phyloP scores from a whole-genome alignment of 2,113 vertebrate species.

The Rissa tridactyla region DNA sequence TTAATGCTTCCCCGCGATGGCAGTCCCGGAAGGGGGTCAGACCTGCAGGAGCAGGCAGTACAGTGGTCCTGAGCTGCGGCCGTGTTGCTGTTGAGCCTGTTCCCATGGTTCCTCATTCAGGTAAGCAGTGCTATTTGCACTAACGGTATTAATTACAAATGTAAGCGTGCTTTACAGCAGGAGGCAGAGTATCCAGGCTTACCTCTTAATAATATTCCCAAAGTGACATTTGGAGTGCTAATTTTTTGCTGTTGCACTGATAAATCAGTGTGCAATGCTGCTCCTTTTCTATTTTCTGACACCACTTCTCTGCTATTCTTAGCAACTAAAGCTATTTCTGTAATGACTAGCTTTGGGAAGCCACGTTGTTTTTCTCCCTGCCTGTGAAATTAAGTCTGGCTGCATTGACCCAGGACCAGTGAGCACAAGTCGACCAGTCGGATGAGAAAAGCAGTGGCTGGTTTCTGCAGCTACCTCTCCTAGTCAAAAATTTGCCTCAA shows the following conservation, averaged over 20 bases:
- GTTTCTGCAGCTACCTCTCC: background rate
- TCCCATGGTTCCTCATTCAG: background rate
- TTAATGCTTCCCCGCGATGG: background rate
- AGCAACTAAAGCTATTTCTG: constrained; percentile 40
- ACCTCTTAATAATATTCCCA: constrained; percentile 42
- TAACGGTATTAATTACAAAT: constrained; percentile 1
- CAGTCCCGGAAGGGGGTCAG: background rate
- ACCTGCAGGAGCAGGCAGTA: background rate
- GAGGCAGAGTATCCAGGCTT: background rate
- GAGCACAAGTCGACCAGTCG: background rate
- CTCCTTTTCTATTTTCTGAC: constrained; percentile 55
- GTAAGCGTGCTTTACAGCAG: background rate
- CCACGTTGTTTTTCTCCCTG: constrained; percentile 23
- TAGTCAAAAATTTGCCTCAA: background rate
- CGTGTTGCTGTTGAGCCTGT: background rate
- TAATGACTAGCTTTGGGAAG: constrained; percentile 8
- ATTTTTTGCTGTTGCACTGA: constrained; percentile 36
- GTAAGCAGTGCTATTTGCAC: background rate
- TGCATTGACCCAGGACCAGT: constrained; percentile 26
- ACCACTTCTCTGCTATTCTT: constrained; percentile 48
- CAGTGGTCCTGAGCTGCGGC: background rate
- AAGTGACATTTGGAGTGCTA: constrained; percentile 50
- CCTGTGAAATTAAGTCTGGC: background rate
- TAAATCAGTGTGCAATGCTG: constrained; percentile 32
- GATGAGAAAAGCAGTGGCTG: background rate